phyloP scores from a whole-genome alignment of 2,113 vertebrate genomes.

The Prolemur simus region DNA sequence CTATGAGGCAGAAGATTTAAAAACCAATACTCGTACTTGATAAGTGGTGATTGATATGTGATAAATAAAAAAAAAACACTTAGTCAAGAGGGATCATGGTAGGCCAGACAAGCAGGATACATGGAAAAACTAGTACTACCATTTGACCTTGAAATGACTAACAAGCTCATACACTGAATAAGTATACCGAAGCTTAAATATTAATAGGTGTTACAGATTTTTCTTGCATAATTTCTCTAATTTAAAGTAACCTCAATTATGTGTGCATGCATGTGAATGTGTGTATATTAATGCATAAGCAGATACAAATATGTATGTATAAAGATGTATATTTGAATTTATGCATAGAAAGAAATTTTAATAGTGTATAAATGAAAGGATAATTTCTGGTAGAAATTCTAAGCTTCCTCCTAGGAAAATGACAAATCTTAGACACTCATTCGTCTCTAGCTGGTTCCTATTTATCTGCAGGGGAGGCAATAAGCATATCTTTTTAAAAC shows the following conservation, averaged over 20 bases:
- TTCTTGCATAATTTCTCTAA: background rate
- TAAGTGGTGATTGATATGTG: background rate
- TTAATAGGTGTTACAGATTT: background rate
- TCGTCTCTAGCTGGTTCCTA: background rate
- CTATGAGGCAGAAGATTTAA: background rate
- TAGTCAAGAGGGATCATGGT: background rate
- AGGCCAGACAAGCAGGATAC: background rate
- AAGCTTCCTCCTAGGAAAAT: background rate
- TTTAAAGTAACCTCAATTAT: slow-evolving; percentile 8
- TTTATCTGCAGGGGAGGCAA: background rate
- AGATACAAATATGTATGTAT: background rate
- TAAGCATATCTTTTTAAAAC: background rate
- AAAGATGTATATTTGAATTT: background rate
- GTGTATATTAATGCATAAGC: background rate
- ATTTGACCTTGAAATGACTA: background rate
- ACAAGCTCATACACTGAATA: background rate
- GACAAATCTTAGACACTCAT: background rate
- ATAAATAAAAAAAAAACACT: too few relatives aligned
- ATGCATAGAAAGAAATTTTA: background rate
- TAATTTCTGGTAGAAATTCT: background rate
- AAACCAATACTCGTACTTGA: background rate
- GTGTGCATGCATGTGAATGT: background rate
- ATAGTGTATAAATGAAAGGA: background rate
- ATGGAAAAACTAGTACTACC: background rate
- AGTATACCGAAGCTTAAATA: background rate